phyloP scores from a whole-genome alignment of 2,797 vertebrate genomes.

The Sebastes cheni region DNA sequence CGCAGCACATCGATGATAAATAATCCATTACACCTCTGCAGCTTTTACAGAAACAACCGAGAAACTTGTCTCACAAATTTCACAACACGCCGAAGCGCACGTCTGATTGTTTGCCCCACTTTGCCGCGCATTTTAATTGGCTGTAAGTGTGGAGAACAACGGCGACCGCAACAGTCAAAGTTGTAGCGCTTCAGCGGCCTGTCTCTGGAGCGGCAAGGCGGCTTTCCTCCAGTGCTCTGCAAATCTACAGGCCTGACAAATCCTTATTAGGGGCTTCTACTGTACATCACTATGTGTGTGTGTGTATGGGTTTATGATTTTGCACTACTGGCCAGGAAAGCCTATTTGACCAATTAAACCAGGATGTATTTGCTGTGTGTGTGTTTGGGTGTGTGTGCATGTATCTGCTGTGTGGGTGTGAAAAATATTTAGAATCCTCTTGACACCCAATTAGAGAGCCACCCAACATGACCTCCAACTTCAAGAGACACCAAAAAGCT shows the following conservation, averaged over 20 bases:
- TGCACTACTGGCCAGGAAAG: constrained; percentile 59
- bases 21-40: constrained; percentile 53
- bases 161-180: constrained; percentile 36
- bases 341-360: constrained; percentile 81
- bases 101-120: constrained; percentile 17
- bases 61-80: constrained; percentile 40
- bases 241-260: constrained; percentile 67
- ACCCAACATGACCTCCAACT: constrained; percentile 72
- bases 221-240: constrained; percentile 53
- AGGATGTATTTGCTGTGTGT: constrained; percentile 60
- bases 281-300: constrained; percentile 52
- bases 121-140: constrained; percentile 65
- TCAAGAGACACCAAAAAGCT: constrained; percentile 71
- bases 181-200: constrained; percentile 26
- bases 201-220: constrained; percentile 35
- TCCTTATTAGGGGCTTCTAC: constrained; percentile 67
- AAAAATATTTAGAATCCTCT: constrained; percentile 81
- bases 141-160: constrained; percentile 28
- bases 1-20: constrained; percentile 32
- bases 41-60: constrained; percentile 37
- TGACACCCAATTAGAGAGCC: constrained; percentile 83
- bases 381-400: constrained; percentile 47
- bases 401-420: constrained; percentile 37
- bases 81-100: not conserved
- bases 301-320: constrained; percentile 47